Evolutionary conservation across 2,888 invertebrate genomes (phyloP), one percentile per base, ranked within the genome.

Genomic region (Zhuqinia jingwanae): DNA sequence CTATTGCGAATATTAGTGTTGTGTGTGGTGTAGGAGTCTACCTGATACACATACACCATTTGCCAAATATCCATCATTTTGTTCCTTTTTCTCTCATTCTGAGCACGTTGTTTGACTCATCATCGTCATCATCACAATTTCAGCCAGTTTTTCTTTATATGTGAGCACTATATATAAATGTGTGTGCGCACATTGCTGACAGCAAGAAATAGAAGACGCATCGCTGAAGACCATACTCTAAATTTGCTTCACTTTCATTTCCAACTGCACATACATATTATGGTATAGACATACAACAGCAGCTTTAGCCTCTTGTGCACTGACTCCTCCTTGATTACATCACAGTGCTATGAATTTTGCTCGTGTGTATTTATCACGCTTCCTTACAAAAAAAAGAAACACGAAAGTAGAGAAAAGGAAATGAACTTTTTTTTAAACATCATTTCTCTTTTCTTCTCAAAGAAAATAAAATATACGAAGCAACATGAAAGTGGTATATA

Each of bases 401-500:
- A 78, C 25, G 58, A 77, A 60, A 58, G 68, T 22, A n/a, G 22
- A 47, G 30, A 17, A 47, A 70, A 42, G 20, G 58, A 80, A 78
- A 80, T 13, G 25, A 73, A 82, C 17, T 75, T 81, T 60, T 70
- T 63, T 75, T 53, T 53, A 75, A 75, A 75, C 36, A 17, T 20
- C 53, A 75, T 75, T 75, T 75, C 53, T 50, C 75, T 25, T 53
- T 75, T 36, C 45, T 45, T 45, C 22, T 36, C 5, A 6, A 8
- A 36, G 8, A 36, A 36, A 36, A 36, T 36, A 8, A 3, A 36
- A 6, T 8, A 6, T 6, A 8, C 36, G 8, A 36, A 36, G 36
- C 11, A 30, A 30, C 60, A 60, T n/a, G 25, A 11, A 30, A 60
- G 60, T n/a, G 13, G 58, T 27, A n/a, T n/a, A n/a, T n/a, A 60